Base-by-base conservation (phyloP, 2,888 invertebrate genomes). In the Polylopha cassiicola region DNA sequence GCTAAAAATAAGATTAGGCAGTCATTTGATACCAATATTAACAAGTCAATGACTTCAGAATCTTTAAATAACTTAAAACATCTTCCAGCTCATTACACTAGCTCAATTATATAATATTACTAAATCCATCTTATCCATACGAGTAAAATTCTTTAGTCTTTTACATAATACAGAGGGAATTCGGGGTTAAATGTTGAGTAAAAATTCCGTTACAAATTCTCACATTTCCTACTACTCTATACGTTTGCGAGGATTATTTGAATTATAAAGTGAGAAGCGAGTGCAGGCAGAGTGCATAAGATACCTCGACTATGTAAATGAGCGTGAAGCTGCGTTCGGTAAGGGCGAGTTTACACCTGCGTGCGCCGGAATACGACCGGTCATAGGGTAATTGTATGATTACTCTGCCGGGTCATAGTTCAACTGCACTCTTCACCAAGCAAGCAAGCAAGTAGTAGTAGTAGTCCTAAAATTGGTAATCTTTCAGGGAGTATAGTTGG, bases 201-300 rank as follows among this genome's bases (percentile, higher is more conserved):
- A 72, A 57, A 74, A 71, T 68, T 67, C 78, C 82, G 82, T 84
- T 82, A 81, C 64, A 72, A 73, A 69, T 81, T 84, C 82, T 74
- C 82, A 84, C 84, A 80, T 78, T 78, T 74, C 68, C 73, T 65
- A 58, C 59, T 68, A 63, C 65, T 65, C 61, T 61, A 58, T 56
- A 65, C 59, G 58, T 65, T 67, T 61, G 61, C 59, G 64, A 56
- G 70, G 65, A 73, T 75, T 68, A 82, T 84, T 80, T 84, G 75
- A 84, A 84, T 85, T 80, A 81, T 81, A 80, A 81, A 82, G 81
- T 75, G 72, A 69, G 67, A 71, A 68, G 65, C 59, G 76, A 79
- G 73, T 79, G 85, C 82, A 79, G 68, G 65, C 68, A 61, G 66
- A 72, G 71, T 73, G 79, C 79, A 80, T 73, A 72, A 76, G 72